Conservation (phyloP, 2,888 invertebrate species). For the Spilosoma lubricipeda region DNA sequence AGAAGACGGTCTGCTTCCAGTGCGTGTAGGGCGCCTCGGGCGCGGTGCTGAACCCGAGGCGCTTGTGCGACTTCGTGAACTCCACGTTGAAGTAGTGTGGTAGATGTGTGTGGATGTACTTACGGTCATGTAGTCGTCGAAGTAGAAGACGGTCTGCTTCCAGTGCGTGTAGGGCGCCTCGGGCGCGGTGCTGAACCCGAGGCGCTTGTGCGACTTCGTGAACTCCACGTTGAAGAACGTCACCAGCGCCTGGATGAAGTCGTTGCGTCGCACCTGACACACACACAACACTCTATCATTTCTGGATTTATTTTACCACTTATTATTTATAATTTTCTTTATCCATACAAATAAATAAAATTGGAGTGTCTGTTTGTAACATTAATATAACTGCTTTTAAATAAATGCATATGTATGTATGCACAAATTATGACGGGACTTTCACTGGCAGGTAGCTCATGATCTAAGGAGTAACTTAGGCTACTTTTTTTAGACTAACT, state of each 20-base stretch:
- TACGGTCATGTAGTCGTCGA: slow-evolving; percentile 98
- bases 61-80: slow-evolving; percentile 99
- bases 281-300: not conserved
- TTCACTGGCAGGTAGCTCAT: no score
- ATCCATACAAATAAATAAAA: no score
- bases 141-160: slow-evolving; percentile 99
- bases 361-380: no score
- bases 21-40: slow-evolving; percentile 99
- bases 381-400: no score
- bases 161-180: slow-evolving; percentile 99
- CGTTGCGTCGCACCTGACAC: slow-evolving; percentile 91
- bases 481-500: no score
- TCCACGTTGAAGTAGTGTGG: slow-evolving; percentile 99
- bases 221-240: slow-evolving; percentile 99
- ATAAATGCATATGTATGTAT: no score
- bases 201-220: slow-evolving; percentile 99
- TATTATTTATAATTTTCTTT: no score
- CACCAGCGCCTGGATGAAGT: slow-evolving; percentile 98
- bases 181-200: slow-evolving; percentile 99
- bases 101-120: slow-evolving; percentile 44
- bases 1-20: slow-evolving; percentile 99
- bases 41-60: slow-evolving; percentile 98
- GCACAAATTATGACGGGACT: no score
- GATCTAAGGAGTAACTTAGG: no score
- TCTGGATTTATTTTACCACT: no score